Percentiles rank a stretch among this genome's conserved stretches.
Conservation (phyloP, 2,113 vertebrate genomes). For the Upupa epops region DNA sequence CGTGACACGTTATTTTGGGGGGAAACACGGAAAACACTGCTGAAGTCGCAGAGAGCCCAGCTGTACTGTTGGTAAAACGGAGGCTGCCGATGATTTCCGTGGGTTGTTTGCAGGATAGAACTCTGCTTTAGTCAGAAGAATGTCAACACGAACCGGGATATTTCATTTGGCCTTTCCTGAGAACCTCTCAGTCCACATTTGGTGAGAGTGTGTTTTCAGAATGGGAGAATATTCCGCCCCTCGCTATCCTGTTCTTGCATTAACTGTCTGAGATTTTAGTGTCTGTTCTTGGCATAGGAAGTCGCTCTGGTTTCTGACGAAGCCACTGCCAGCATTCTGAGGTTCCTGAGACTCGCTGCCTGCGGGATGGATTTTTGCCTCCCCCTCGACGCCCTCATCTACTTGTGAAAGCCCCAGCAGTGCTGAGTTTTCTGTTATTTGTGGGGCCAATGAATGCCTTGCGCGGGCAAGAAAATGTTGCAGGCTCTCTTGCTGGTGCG, state of each 20-base stretch:
- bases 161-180: conserved; percentile 63
- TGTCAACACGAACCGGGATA: conserved; percentile 54
- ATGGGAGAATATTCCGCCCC: conserved; percentile 52
- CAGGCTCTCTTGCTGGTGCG: conserved; percentile 1
- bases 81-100: conserved; percentile 1
- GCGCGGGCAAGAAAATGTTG: conserved; percentile 33
- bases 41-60: not conserved
- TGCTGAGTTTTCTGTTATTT: conserved; percentile 62
- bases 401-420: conserved; percentile 60
- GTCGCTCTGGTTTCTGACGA: conserved; percentile 55
- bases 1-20: not conserved
- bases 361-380: conserved; percentile 59
- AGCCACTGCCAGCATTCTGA: conserved; percentile 60
- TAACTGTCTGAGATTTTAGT: conserved; percentile 64
- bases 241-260: conserved; percentile 52
- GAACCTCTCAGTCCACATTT: conserved; percentile 43
- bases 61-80: conserved; percentile 1
- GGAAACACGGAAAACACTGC: not conserved
- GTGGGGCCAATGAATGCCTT: conserved; percentile 55
- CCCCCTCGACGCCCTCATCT: conserved; percentile 55
- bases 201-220: conserved; percentile 54
- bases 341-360: conserved; percentile 45
- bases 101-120: conserved; percentile 40
- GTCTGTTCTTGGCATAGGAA: conserved; percentile 55
- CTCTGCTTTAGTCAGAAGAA: conserved; percentile 55